A percentile compares a stretch with the other conserved stretches of the same genome.
phyloP scores from a whole-genome alignment of 2,113 vertebrate species.

The Sinocyclocheilus grahami region DNA sequence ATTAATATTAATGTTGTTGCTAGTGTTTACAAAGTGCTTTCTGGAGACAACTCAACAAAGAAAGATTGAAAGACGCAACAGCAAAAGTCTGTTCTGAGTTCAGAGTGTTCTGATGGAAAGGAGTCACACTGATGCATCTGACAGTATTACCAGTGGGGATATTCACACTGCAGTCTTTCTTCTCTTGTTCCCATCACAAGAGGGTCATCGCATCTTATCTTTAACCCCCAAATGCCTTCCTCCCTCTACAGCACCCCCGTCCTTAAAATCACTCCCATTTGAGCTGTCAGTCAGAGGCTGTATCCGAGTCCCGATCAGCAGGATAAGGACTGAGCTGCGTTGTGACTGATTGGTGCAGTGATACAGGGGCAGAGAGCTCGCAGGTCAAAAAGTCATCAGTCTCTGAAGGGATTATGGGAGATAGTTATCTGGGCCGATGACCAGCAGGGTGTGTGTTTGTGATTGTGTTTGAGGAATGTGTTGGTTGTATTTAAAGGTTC shows the following conservation, averaged over 20 bases:
- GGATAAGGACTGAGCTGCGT: slow-evolving; percentile 31
- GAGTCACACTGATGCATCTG: slow-evolving; percentile 18
- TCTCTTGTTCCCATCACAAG: slow-evolving; percentile 13
- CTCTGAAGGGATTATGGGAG: slow-evolving; percentile 66
- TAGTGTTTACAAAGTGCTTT: neutral
- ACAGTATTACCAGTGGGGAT: neutral
- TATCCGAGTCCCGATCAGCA: slow-evolving; percentile 52
- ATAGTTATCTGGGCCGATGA: slow-evolving; percentile 63
- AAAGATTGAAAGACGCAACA: neutral
- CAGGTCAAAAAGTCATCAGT: slow-evolving; percentile 63
- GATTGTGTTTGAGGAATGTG: slow-evolving; percentile 41
- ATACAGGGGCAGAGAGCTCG: slow-evolving; percentile 35
- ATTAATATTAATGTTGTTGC: neutral
- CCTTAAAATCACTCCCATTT: slow-evolving; percentile 29
- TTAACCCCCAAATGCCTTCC: slow-evolving; percentile 30
- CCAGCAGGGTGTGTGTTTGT: slow-evolving; percentile 40
- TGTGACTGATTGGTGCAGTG: slow-evolving; percentile 37
- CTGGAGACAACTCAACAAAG: neutral
- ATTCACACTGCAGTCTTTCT: slow-evolving; percentile 38
- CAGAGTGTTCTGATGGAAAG: slow-evolving; percentile 13
- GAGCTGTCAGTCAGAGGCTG: slow-evolving; percentile 44
- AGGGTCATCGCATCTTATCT: slow-evolving; percentile 30
- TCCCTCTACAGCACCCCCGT: neutral
- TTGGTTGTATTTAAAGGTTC: slow-evolving; percentile 31
- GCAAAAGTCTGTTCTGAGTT: neutral